phyloP scores from a whole-genome alignment of 2,888 invertebrate genomes.

The Dicranocentrus wangi region DNA sequence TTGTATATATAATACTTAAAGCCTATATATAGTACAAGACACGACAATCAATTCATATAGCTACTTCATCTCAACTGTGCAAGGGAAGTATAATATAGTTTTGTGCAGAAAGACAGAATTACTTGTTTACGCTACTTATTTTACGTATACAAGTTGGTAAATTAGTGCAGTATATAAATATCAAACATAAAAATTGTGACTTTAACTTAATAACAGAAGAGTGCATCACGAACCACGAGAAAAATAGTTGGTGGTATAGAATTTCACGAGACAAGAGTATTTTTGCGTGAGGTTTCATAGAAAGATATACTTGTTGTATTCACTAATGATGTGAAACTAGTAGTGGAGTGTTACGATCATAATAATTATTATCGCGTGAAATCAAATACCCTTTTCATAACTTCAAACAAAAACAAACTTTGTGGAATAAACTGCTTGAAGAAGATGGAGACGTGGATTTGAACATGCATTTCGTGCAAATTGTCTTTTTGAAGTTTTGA shows the following conservation, averaged over 20 bases:
- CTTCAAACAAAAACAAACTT: no score
- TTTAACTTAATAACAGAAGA: conserved; percentile 9
- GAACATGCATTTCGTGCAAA: conserved; percentile 6
- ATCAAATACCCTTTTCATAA: no score
- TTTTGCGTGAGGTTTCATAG: not conserved
- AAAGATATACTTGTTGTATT: not conserved
- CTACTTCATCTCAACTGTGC: conserved; percentile 49
- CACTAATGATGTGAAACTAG: not conserved
- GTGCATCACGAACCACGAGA: conserved; percentile 66
- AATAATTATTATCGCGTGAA: no score
- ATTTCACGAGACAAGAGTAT: conserved; percentile 16
- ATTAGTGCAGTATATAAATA: not conserved
- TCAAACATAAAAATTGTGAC: not conserved
- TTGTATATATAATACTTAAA: conserved; percentile 41
- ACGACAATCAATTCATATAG: conserved; percentile 35
- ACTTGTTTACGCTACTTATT: conserved; percentile 37
- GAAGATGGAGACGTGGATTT: no score
- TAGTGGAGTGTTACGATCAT: not conserved
- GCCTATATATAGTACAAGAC: conserved; percentile 51
- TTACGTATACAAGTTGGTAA: conserved; percentile 12
- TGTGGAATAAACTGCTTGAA: no score
- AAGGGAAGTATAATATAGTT: conserved; percentile 38
- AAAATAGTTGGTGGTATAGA: not conserved
- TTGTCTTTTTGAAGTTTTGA: not conserved
- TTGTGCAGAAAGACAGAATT: conserved; percentile 55